These are phyloP conservation scores for Megalopta genalis DNA, from an alignment of 1,140 invertebrate genomes.

Conservation along the genomic window DNA sequence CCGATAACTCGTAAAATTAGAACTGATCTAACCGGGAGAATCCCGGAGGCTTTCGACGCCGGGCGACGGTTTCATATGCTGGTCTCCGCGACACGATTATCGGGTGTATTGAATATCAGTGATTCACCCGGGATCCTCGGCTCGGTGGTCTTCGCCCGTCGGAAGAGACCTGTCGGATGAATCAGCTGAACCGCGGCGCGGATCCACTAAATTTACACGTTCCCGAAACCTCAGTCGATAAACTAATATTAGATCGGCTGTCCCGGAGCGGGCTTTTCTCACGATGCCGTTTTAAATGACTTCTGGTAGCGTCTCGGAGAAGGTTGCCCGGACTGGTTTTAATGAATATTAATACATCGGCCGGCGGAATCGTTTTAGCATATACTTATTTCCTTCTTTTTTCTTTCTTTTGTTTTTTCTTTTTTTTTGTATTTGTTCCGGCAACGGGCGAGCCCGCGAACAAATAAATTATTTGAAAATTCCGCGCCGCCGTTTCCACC, in stretches of 20 bases:
- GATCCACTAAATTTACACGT: slow-evolving; percentile 37
- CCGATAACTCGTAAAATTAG: slow-evolving; percentile 69
- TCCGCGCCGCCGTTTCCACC: background rate
- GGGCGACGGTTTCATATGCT: slow-evolving; percentile 35
- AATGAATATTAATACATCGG: slow-evolving; percentile 30
- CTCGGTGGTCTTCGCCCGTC: slow-evolving; percentile 49
- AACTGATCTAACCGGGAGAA: slow-evolving; percentile 66
- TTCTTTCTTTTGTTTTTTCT: no score
- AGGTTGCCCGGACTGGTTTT: background rate
- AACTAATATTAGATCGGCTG: slow-evolving; percentile 50
- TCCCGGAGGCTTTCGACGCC: slow-evolving; percentile 39
- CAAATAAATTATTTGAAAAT: slow-evolving; percentile 12
- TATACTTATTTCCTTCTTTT: slow-evolving; percentile 4
- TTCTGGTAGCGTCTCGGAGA: background rate
- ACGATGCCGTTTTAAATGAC: slow-evolving; percentile 8
- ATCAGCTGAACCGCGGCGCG: slow-evolving; percentile 40
- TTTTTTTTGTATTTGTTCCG: no score
- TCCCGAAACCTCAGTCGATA: slow-evolving; percentile 46
- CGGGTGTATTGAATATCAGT: slow-evolving; percentile 54
- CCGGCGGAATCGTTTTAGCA: background rate
- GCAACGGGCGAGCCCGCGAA: background rate
- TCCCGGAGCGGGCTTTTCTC: background rate
- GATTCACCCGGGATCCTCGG: slow-evolving; percentile 59
- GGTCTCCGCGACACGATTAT: slow-evolving; percentile 54
- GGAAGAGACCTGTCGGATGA: slow-evolving; percentile 40